Conservation (phyloP, 2,113 vertebrate genomes). For the Struthio camelus region DNA sequence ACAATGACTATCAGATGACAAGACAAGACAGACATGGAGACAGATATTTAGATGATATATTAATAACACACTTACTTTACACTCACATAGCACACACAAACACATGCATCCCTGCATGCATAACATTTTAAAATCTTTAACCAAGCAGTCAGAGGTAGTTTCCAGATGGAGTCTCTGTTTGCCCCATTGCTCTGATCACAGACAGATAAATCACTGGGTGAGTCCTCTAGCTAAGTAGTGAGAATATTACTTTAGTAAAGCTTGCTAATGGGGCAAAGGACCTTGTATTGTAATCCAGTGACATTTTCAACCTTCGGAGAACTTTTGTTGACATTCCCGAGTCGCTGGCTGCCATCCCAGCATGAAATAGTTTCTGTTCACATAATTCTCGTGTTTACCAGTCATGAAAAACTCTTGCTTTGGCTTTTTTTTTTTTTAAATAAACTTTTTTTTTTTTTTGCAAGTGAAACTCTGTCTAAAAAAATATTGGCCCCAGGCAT, state of each 20-base stretch:
- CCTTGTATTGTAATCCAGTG: conserved; percentile 81
- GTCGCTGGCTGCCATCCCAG: conserved; percentile 82
- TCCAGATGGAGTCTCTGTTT: conserved; percentile 22
- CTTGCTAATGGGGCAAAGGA: conserved; percentile 75
- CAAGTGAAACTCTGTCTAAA: conserved; percentile 80
- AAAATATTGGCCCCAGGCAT: conserved; percentile 82
- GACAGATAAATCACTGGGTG: conserved; percentile 3
- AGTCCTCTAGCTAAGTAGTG: background rate
- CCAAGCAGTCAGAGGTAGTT: background rate
- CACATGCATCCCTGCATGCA: background rate
- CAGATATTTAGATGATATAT: background rate
- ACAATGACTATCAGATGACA: background rate
- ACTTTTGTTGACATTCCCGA: conserved; percentile 79
- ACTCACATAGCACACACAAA: background rate
- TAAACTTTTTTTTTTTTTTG: conserved; percentile 40
- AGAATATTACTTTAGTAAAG: conserved; percentile 53
- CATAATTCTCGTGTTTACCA: conserved; percentile 84
- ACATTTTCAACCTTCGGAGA: conserved; percentile 80
- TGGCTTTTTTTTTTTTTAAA: conserved; percentile 67
- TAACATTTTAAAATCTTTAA: background rate
- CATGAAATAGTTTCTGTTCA: conserved; percentile 84
- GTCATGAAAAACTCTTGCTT: conserved; percentile 82
- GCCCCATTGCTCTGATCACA: background rate
- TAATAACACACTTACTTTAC: background rate
- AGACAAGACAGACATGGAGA: background rate